Evolutionary conservation across 2,113 vertebrate genomes (phyloP), one percentile per base, ranked within the genome.

Genomic region (Ophiodon elongatus): DNA sequence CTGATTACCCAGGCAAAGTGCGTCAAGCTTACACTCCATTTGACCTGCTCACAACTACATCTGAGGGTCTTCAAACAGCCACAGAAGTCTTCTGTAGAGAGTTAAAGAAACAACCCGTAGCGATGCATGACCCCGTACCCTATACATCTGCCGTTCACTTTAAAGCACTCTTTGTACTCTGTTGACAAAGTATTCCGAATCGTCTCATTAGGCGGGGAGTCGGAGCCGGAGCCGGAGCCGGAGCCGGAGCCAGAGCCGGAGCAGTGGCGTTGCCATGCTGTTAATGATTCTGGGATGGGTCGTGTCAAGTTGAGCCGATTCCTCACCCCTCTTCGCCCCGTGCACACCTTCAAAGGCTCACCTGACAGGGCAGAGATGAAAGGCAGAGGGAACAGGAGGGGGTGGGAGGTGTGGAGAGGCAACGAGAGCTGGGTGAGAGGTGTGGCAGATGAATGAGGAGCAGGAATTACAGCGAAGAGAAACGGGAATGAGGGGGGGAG

Each of bases 401-500:
- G 47, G 60, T 4, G 45, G 45, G 45, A 50, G 33, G 33, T 88
- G 85, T 54, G 88, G 89, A 73, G 69, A 57, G 9, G 67, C 27
- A 33, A 35, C 0, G 59, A 33, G 52, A 23, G 43, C 54, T 23
- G 14, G 72, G 29, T 59, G 23, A 56, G 54, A 73, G 82, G 86
- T 2, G 41, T 68, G 66, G 57, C 41, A 82, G 52, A 31, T 1
- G 10, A 88, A 70, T 0, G 6, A 27, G 43, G 39, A 60, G 31
- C 41, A 59, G 4, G 50, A 72, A 76, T 80, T 64, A 73, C 10
- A 82, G 78, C 19, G 19, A 47, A 56, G 19, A 43, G 47, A 63
- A 43, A 57, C 59, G 29, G 31, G 63, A 35, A 45, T 92, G 91
- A 94, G 87, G 83, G 56, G n/a, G 25, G 10, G 82, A 84, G 90